A percentile compares a stretch with the other conserved stretches of the same genome.
phyloP scores from a whole-genome alignment of 2,888 invertebrate genomes.

The Lissocephala sabroskyi region DNA sequence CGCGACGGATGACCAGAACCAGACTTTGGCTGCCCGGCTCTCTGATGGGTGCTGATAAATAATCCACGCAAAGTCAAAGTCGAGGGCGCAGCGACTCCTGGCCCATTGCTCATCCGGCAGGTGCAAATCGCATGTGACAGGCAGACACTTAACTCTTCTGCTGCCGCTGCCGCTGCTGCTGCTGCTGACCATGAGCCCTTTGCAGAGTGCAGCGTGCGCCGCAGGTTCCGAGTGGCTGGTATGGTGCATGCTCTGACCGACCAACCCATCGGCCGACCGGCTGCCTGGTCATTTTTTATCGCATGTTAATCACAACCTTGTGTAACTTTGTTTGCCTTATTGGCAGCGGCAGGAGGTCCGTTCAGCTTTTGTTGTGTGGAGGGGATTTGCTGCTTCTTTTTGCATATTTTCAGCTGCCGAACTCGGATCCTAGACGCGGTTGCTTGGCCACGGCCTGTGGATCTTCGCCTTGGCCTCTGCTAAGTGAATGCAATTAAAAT shows the following conservation, averaged over 20 bases:
- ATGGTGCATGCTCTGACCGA: slow-evolving; percentile 19
- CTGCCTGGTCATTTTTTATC: slow-evolving; percentile 59
- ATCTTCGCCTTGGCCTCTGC: slow-evolving; percentile 29
- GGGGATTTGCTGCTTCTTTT: slow-evolving; percentile 14
- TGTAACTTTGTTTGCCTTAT: slow-evolving; percentile 57
- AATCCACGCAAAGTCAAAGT: slow-evolving; percentile 55
- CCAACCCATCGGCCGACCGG: slow-evolving; percentile 1
- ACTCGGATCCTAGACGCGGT: too few species aligned
- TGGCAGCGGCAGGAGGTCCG: slow-evolving; percentile 15
- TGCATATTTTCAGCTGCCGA: slow-evolving; percentile 47
- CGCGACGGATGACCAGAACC: slow-evolving; percentile 48
- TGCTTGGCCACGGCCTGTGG: slow-evolving; percentile 2
- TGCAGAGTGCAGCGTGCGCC: slow-evolving; percentile 12
- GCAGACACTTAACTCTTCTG: slow-evolving; percentile 63
- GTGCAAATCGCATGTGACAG: slow-evolving; percentile 67
- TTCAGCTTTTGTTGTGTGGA: slow-evolving; percentile 23
- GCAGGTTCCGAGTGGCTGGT: slow-evolving; percentile 15
- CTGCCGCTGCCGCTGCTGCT: too few species aligned
- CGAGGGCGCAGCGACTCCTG: slow-evolving; percentile 1
- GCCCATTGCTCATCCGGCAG: slow-evolving; percentile 66
- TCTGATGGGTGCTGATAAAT: slow-evolving; percentile 57
- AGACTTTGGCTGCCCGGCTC: slow-evolving; percentile 31
- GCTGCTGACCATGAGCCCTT: slow-evolving; percentile 13
- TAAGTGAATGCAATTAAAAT: slow-evolving; percentile 66
- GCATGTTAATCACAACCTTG: slow-evolving; percentile 65